A percentile compares a stretch with the other conserved stretches of the same genome.
phyloP scores from a whole-genome alignment of 2,888 invertebrate species.

The Athalia circularis region DNA sequence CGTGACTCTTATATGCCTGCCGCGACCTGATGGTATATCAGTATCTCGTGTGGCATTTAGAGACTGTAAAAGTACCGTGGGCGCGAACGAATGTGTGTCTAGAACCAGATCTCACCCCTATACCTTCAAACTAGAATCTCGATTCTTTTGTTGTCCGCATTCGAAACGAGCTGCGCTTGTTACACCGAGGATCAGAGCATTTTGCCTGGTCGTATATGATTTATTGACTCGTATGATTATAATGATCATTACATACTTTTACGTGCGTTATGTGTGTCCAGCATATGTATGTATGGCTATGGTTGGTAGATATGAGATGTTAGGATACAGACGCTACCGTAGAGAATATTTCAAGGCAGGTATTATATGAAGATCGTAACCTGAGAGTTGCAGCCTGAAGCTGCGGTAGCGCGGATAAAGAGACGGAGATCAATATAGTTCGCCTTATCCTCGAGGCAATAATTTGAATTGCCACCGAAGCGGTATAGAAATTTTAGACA shows the following conservation, averaged over 20 bases:
- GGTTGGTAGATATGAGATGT: too few species aligned
- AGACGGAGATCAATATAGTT: too few species aligned
- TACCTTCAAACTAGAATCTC: background rate
- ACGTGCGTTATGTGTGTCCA: background rate
- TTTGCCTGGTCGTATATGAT: background rate
- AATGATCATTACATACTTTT: background rate
- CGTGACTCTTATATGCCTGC: background rate
- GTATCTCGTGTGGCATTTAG: conserved; percentile 32
- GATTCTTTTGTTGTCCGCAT: background rate
- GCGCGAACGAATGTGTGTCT: conserved; percentile 24
- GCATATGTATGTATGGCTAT: too few species aligned
- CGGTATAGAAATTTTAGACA: too few species aligned
- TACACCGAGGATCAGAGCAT: too few species aligned
- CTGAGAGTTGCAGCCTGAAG: too few species aligned
- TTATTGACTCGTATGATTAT: conserved; percentile 3
- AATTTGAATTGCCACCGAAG: too few species aligned
- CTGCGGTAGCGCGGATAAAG: too few species aligned
- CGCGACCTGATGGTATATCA: conserved; percentile 15
- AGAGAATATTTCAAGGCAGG: background rate
- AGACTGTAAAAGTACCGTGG: conserved; percentile 21
- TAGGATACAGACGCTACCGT: background rate
- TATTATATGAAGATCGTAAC: too few species aligned
- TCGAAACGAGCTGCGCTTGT: too few species aligned
- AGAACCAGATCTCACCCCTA: conserved; percentile 28
- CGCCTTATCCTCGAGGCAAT: too few species aligned